Conservation (phyloP, 2,888 invertebrate genomes). For the Eupelmus urozonus region DNA sequence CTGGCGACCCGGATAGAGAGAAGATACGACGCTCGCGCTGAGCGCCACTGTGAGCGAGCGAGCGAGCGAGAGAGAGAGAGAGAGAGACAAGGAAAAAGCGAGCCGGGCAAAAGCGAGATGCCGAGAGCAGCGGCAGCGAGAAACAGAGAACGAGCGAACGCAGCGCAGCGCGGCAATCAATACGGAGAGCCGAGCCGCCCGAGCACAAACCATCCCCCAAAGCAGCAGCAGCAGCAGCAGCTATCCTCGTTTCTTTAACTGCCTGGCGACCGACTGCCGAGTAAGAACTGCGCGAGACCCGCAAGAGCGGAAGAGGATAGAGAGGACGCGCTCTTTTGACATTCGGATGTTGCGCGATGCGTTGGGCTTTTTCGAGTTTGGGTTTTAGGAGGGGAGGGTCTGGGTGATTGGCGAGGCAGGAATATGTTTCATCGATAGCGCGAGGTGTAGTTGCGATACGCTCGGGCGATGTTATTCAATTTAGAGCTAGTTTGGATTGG, state of each 20-base stretch:
- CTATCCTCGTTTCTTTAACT: conserved; percentile 47
- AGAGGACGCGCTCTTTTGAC: too few species aligned
- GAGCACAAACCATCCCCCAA: conserved; percentile 74
- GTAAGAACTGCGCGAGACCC: neutral
- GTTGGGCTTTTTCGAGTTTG: too few species aligned
- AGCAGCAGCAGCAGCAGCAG: too few species aligned
- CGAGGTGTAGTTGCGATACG: too few species aligned
- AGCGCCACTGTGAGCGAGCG: neutral
- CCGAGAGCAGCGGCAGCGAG: conserved; percentile 61
- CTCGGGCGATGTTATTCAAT: too few species aligned
- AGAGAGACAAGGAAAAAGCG: conserved; percentile 49
- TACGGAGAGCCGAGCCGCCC: conserved; percentile 71
- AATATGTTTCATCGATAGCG: too few species aligned
- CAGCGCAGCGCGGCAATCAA: conserved; percentile 71
- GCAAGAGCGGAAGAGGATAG: conserved; percentile 4
- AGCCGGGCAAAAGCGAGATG: conserved; percentile 51
- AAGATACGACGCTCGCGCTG: conserved; percentile 27
- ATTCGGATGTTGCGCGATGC: neutral
- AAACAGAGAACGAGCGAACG: conserved; percentile 32
- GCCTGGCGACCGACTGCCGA: conserved; percentile 32
- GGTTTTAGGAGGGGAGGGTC: too few species aligned
- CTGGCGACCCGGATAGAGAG: conserved; percentile 38
- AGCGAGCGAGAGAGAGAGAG: conserved; percentile 61
- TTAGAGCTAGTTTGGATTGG: too few species aligned
- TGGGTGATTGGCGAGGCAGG: too few species aligned